These are phyloP conservation scores for Dendrolimus pini DNA, from an alignment of 2,888 invertebrate species.

Conservation along the genomic window DNA sequence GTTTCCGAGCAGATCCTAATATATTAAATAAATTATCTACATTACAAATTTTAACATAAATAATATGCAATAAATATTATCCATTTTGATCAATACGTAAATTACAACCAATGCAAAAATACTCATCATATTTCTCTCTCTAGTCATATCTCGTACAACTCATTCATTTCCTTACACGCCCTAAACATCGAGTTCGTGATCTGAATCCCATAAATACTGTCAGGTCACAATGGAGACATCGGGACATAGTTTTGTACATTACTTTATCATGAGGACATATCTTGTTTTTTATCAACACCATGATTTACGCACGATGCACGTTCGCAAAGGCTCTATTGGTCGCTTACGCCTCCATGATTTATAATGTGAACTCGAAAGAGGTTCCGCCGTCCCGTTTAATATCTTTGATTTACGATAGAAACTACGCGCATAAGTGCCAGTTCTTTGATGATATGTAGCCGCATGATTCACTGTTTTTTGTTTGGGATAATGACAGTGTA, in stretches of 20 bases:
- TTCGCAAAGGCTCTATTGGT: constrained; percentile 63
- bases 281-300: constrained; percentile 37
- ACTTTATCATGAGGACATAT: constrained; percentile 21
- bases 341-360: constrained; percentile 68
- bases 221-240: constrained; percentile 9
- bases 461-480: constrained; percentile 66
- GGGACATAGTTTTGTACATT: constrained; percentile 14
- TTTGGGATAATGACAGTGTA: constrained; percentile 68
- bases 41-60: too few species aligned
- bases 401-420: constrained; percentile 76
- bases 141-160: background rate
- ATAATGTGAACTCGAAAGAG: constrained; percentile 74
- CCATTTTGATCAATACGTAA: too few species aligned
- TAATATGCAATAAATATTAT: too few species aligned
- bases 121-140: background rate
- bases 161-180: background rate
- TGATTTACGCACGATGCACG: constrained; percentile 55
- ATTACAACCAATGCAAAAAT: too few species aligned
- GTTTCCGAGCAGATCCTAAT: too few species aligned
- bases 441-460: constrained; percentile 70
- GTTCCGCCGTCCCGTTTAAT: constrained; percentile 74
- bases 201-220: constrained; percentile 8
- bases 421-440: constrained; percentile 71
- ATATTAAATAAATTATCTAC: too few species aligned
- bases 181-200: background rate